Base-by-base conservation (phyloP, 1,140 invertebrate species). In the Mycetomoellerius zeteki region DNA sequence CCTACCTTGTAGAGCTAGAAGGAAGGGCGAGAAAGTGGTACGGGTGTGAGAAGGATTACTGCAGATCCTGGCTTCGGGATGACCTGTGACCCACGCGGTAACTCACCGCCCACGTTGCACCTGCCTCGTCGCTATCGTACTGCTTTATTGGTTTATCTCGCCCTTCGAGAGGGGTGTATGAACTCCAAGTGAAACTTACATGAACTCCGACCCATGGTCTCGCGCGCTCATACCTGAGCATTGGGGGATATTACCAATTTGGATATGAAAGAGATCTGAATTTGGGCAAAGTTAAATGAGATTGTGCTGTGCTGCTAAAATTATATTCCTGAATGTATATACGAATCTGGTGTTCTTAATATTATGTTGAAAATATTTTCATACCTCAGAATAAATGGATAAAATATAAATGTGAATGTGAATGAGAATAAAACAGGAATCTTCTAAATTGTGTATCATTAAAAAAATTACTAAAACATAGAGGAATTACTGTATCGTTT, bases 71-170 rank as follows among this genome's bases (percentile, higher is more conserved):
- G 91, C 86, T 89, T 86, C 89, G 82, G 84, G 84, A 88, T 94
- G 94, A 94, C 93, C 94, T 88, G 37, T 94, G 94, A 94, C 94
- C 93, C 87, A 50, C 78, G 91, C 94, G 91, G 93, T 94, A 94
- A 94, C 90, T 94, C 94, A 94, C 92, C 94, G 94, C 94, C 94
- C 92, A 94, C 94, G 94, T 94, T 94, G 93, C 94, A 94, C 94
- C 94, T 94, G 94, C 93, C 93, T 92, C 90, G 76, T 82, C 71
- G 82, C 89, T 91, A 92, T 92, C 91, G 89, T 78, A 81, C 90
- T 92, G 91, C 91, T 94, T 94, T 94, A 94, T 94, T 94, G 93
- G 94, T 93, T 94, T 94, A 94, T 93, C 92, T 92, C 85, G 80
- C 71, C 71, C 78, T 73, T 88, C 82, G 85, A 88, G 86, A 88